phyloP scores from a whole-genome alignment of 2,113 vertebrate genomes.

The Heterochromis multidens region DNA sequence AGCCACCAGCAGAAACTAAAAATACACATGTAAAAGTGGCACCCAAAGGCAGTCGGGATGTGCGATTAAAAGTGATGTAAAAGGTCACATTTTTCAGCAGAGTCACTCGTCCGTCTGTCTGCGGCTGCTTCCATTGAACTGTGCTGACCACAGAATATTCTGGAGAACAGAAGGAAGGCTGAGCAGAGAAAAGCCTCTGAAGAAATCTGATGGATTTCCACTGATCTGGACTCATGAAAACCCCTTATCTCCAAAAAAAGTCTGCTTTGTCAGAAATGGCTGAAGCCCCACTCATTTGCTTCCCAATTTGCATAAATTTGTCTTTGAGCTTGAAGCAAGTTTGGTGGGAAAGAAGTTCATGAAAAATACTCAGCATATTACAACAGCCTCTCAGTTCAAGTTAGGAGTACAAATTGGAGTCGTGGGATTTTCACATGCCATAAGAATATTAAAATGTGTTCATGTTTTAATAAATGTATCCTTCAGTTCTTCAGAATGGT shows the following conservation, averaged over 20 bases:
- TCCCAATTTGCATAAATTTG: constrained; percentile 9
- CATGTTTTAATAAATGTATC: neutral
- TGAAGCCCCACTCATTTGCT: neutral
- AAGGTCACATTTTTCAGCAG: constrained; percentile 33
- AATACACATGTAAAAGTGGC: neutral
- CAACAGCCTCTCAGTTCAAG: neutral
- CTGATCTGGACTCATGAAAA: constrained; percentile 34
- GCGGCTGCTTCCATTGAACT: constrained; percentile 2
- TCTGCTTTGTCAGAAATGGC: neutral
- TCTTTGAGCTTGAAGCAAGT: neutral
- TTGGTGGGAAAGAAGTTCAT: neutral
- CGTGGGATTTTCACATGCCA: neutral
- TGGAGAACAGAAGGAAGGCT: constrained; percentile 33
- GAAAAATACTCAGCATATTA: neutral
- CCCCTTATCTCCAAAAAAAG: constrained; percentile 20
- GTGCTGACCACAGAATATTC: constrained; percentile 25
- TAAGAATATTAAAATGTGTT: neutral
- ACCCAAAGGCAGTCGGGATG: neutral
- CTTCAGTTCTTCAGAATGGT: constrained; percentile 20
- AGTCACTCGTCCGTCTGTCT: neutral
- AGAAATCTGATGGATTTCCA: constrained; percentile 12
- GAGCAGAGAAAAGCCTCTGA: constrained; percentile 38
- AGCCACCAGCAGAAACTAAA: neutral
- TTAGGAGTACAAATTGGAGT: neutral
- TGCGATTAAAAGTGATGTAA: constrained; percentile 25